These are phyloP conservation scores for Hipposideros armiger DNA, from an alignment of 2,113 vertebrate species.

Conservation along the genomic window DNA sequence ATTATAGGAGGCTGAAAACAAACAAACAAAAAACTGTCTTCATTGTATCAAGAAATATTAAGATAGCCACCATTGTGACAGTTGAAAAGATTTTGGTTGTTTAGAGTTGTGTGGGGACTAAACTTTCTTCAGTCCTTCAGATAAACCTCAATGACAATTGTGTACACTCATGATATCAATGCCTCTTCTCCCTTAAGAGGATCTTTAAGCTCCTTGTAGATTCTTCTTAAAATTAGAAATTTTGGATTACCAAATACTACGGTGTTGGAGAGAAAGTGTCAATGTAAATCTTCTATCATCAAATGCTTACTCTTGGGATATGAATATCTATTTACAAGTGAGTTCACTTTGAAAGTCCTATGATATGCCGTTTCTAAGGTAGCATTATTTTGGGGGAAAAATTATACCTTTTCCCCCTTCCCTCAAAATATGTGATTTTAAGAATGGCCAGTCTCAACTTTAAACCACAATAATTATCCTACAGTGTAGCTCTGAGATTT, in stretches of 20 bases:
- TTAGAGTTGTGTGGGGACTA: background rate
- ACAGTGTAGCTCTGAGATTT: background rate
- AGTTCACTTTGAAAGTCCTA: background rate
- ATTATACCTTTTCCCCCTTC: background rate
- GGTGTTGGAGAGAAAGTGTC: background rate
- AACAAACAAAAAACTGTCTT: background rate
- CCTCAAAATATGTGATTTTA: background rate
- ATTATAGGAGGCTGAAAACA: background rate
- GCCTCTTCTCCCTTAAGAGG: background rate
- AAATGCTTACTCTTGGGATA: background rate
- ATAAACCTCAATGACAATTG: background rate
- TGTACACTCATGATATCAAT: background rate
- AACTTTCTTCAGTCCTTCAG: background rate
- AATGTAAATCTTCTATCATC: background rate
- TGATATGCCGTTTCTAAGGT: background rate
- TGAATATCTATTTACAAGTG: background rate
- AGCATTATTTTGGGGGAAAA: fast-evolving
- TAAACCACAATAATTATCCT: background rate
- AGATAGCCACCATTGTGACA: background rate
- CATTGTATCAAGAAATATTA: background rate
- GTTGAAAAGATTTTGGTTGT: background rate
- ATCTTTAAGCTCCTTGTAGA: background rate
- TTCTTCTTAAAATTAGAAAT: background rate
- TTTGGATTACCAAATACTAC: background rate
- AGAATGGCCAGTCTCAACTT: background rate